Evolutionary conservation across 2,113 vertebrate genomes (phyloP).

Genomic region (Onychostruthus taczanowskii): DNA sequence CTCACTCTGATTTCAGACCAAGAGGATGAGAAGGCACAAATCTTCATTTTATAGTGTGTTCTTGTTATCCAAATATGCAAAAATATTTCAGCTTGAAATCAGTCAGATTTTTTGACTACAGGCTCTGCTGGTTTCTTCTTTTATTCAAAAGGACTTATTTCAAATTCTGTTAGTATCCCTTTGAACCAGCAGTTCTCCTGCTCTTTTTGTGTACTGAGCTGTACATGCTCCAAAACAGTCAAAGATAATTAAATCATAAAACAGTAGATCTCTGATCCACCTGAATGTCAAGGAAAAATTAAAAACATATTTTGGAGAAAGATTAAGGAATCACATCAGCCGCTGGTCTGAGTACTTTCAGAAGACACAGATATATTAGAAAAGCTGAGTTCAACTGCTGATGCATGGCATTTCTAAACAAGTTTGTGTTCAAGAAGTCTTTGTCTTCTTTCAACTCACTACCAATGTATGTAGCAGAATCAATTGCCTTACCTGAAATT

Average conservation of each 20-base stretch:
- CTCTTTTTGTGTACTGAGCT: not conserved
- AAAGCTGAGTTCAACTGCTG: not conserved
- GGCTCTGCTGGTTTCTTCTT: not conserved
- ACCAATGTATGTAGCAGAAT: not conserved
- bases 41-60: not conserved
- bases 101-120: not conserved
- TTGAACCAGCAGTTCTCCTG: not conserved
- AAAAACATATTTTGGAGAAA: conserved; percentile 16
- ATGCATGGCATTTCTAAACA: not conserved
- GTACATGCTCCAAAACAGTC: not conserved
- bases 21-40: not conserved
- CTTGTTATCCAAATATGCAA: not conserved
- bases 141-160: not conserved
- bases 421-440: not conserved
- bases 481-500: not conserved
- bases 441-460: not conserved
- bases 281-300: conserved; percentile 1
- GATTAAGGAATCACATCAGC: not conserved
- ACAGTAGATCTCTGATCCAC: not conserved
- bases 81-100: not conserved
- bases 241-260: conserved; percentile 13
- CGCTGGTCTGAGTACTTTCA: not conserved
- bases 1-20: not conserved
- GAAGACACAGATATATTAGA: not conserved
- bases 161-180: not conserved